Percentiles rank a stretch among this genome's conserved stretches.
Conservation (phyloP, 2,113 vertebrate genomes). For the Periophthalmodon schlosseri region DNA sequence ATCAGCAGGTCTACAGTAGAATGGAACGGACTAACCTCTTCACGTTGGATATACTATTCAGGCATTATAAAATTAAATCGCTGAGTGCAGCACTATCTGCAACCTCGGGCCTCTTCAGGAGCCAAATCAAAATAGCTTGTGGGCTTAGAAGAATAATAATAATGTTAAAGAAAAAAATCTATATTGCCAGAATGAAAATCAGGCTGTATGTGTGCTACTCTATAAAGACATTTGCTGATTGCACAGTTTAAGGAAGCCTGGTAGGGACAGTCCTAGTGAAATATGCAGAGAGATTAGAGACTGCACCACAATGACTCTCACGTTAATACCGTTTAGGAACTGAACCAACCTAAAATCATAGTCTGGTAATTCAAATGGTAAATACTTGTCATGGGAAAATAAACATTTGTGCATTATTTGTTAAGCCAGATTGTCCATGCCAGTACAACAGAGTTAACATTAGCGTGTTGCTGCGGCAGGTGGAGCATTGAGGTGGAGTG, state of each 20-base stretch:
- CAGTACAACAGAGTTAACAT: constrained; percentile 28
- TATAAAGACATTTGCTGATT: constrained; percentile 80
- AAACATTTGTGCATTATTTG: background rate
- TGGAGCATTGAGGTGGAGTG: constrained; percentile 47
- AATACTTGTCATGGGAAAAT: background rate
- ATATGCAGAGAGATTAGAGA: constrained; percentile 71
- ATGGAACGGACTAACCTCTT: constrained; percentile 44
- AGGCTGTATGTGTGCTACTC: constrained; percentile 47
- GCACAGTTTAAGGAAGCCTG: constrained; percentile 72
- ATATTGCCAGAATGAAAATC: constrained; percentile 63
- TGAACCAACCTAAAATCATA: too few species aligned
- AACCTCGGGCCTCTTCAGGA: constrained; percentile 52
- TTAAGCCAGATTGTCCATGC: background rate
- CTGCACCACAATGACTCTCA: constrained; percentile 56
- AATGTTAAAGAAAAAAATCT: constrained; percentile 44
- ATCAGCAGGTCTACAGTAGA: constrained; percentile 49
- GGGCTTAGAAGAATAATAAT: constrained; percentile 60
- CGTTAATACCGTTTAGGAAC: background rate
- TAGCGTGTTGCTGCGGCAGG: constrained; percentile 46
- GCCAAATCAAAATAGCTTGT: constrained; percentile 62
- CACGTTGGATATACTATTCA: constrained; percentile 36
- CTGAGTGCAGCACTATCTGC: constrained; percentile 53
- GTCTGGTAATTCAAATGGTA: too few species aligned
- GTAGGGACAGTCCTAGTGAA: constrained; percentile 64
- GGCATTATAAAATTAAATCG: constrained; percentile 46